phyloP scores from a whole-genome alignment of 2,797 vertebrate species.

The Rhinoraja longicauda region DNA sequence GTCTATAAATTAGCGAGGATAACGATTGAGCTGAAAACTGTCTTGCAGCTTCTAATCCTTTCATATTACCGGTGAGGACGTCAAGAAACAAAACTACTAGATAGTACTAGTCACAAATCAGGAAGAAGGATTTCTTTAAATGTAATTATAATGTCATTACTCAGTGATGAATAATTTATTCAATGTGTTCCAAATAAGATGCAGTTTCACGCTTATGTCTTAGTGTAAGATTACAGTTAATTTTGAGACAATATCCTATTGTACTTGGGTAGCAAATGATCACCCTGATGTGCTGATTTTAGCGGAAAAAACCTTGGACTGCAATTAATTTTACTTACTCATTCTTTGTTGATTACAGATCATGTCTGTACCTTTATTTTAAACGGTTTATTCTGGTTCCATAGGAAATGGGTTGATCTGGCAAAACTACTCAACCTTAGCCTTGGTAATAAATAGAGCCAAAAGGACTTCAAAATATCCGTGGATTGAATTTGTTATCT shows the following conservation, averaged over 20 bases:
- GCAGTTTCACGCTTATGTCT: not conserved
- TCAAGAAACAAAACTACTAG: not conserved
- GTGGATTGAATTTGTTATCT: not conserved
- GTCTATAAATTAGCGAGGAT: not conserved
- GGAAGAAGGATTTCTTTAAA: not conserved
- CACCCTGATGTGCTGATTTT: not conserved
- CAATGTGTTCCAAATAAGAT: not conserved
- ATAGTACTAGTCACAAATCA: not conserved
- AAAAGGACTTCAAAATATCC: not conserved
- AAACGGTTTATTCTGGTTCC: not conserved
- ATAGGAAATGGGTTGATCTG: not conserved
- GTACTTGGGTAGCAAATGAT: not conserved
- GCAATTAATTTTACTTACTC: not conserved
- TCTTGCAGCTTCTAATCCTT: slow-evolving; percentile 6
- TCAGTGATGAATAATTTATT: not conserved
- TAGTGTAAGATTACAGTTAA: not conserved
- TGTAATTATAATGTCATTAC: not conserved
- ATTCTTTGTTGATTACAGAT: not conserved
- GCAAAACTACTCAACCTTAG: not conserved
- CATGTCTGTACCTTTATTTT: not conserved
- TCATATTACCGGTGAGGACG: not conserved
- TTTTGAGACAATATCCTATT: not conserved
- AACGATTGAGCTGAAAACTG: not conserved
- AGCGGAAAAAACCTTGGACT: too few species aligned
- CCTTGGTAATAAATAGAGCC: not conserved